Evolutionary conservation across 2,888 invertebrate species (phyloP).

Genomic region (Microctonus aethiopoides): DNA sequence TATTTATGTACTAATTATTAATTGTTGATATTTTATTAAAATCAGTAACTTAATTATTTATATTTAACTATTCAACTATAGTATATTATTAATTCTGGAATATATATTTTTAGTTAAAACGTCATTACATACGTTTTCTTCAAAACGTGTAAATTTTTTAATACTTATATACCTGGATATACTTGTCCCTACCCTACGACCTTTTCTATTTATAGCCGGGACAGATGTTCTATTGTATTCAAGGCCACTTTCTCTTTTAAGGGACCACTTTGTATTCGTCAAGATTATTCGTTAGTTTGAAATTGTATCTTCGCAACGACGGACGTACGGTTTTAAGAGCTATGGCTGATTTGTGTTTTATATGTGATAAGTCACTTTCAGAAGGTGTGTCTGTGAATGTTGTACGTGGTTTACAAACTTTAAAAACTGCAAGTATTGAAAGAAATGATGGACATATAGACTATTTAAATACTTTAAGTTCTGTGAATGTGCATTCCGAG

Average conservation of each 20-base stretch:
- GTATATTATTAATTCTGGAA: too few relatives aligned
- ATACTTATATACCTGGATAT: neutral
- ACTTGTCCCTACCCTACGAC: neutral
- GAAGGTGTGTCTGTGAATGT: constrained; percentile 41
- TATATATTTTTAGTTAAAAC: neutral
- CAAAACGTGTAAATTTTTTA: neutral
- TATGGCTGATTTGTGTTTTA: constrained; percentile 42
- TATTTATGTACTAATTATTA: too few relatives aligned
- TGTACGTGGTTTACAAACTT: constrained; percentile 40
- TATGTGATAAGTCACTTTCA: constrained; percentile 37
- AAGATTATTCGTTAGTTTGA: neutral
- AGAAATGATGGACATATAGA: constrained; percentile 43
- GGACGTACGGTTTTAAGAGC: constrained; percentile 36
- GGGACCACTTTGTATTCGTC: neutral
- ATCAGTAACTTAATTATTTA: too few relatives aligned
- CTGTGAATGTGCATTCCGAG: constrained; percentile 41
- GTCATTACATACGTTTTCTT: neutral
- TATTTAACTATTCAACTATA: too few relatives aligned
- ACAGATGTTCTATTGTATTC: neutral
- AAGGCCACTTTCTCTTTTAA: neutral
- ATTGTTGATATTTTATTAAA: too few relatives aligned
- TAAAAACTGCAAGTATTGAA: constrained; percentile 42
- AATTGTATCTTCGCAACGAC: constrained; percentile 28
- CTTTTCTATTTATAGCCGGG: neutral
- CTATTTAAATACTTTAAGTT: constrained; percentile 41